Percentiles rank a stretch among this genome's conserved stretches.
Evolutionary conservation across 2,797 vertebrate species (phyloP).

Genomic region (Antrozous pallidus): DNA sequence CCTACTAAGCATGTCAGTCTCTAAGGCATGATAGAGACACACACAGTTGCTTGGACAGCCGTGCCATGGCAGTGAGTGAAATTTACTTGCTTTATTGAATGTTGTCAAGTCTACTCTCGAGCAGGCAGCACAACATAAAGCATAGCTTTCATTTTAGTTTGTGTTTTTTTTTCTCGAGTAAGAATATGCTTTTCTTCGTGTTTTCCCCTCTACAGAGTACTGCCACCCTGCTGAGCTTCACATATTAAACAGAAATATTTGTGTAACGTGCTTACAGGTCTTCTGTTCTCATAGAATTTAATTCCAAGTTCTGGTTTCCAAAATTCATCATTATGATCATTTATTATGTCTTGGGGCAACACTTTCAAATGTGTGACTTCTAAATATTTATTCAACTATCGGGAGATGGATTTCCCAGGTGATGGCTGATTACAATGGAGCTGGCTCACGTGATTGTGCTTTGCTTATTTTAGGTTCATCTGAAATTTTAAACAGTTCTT

Average conservation of each 20-base stretch:
- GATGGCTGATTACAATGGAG: not conserved
- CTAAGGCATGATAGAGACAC: not conserved
- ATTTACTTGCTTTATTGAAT: not conserved
- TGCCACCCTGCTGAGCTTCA: not conserved
- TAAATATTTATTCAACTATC: constrained; percentile 29
- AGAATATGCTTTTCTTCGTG: not conserved
- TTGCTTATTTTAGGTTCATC: constrained; percentile 39
- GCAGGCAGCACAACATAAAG: not conserved
- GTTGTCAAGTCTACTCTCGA: constrained; percentile 14
- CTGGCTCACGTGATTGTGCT: not conserved
- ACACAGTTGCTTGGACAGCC: not conserved
- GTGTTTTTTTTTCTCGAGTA: not conserved
- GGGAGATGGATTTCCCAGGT: constrained; percentile 42
- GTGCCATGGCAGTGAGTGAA: not conserved
- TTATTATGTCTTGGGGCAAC: not conserved
- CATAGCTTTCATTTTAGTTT: not conserved
- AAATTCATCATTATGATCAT: constrained; percentile 9
- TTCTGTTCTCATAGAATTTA: constrained; percentile 18
- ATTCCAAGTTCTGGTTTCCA: not conserved
- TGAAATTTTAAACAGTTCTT: constrained; percentile 51
- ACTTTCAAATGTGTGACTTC: constrained; percentile 27
- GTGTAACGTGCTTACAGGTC: not conserved
- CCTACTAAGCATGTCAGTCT: not conserved
- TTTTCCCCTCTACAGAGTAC: not conserved
- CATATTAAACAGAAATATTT: constrained; percentile 15